A percentile compares a stretch with the other conserved stretches of the same genome.
Conservation (phyloP, 2,888 invertebrate genomes). For the Protophormia terraenovae region DNA sequence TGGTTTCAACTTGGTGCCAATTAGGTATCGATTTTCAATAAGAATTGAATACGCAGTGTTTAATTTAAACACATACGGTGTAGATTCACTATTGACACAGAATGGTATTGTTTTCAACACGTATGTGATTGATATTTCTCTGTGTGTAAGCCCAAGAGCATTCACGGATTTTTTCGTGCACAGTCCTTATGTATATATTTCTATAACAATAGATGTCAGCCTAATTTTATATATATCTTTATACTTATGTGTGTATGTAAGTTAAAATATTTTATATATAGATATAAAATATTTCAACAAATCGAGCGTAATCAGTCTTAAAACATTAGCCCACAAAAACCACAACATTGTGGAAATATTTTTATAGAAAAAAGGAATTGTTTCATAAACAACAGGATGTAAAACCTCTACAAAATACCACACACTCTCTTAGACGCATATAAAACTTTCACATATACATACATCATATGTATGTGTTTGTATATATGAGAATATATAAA, state of each 20-base stretch:
- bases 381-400: slow-evolving; percentile 55
- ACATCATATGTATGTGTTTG: not conserved
- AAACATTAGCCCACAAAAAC: slow-evolving; percentile 59
- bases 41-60: too few relatives aligned
- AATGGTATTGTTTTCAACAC: too few relatives aligned
- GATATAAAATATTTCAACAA: slow-evolving; percentile 45
- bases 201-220: not conserved
- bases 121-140: too few relatives aligned
- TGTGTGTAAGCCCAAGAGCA: too few relatives aligned
- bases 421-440: slow-evolving; percentile 1
- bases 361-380: slow-evolving; percentile 20
- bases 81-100: too few relatives aligned
- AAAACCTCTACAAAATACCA: slow-evolving; percentile 57
- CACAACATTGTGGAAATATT: slow-evolving; percentile 59
- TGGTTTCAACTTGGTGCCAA: too few relatives aligned
- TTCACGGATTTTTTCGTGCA: not conserved
- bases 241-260: not conserved
- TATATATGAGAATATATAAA: not conserved
- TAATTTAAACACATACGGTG: too few relatives aligned
- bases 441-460: not conserved
- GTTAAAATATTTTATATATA: not conserved
- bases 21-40: too few relatives aligned
- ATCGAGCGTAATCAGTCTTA: slow-evolving; percentile 64
- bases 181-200: not conserved
- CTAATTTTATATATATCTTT: not conserved